Evolutionary conservation across 2,888 invertebrate species (phyloP).

Genomic region (Diarsia brunnea): DNA sequence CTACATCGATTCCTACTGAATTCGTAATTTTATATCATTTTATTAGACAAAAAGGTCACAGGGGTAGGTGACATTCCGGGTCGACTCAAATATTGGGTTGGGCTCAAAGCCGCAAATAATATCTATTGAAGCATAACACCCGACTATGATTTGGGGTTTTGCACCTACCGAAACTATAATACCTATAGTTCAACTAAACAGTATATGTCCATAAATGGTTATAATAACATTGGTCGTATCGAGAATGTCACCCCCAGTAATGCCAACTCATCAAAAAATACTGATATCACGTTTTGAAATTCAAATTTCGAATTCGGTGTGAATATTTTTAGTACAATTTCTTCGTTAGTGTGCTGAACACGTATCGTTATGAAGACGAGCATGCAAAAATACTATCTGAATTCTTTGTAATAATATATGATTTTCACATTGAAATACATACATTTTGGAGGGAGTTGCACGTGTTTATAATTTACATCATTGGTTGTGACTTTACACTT

Average conservation of each 20-base stretch:
- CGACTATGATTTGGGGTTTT: constrained; percentile 37
- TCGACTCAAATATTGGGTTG: constrained; percentile 36
- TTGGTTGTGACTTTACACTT: constrained; percentile 22
- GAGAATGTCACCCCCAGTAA: constrained; percentile 22
- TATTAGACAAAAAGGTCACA: constrained; percentile 41
- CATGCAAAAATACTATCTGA: constrained; percentile 56
- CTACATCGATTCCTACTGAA: constrained; percentile 25
- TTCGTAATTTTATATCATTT: constrained; percentile 27
- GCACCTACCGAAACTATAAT: constrained; percentile 2
- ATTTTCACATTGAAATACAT: constrained; percentile 51
- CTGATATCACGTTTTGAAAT: constrained; percentile 36
- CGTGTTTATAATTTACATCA: constrained; percentile 38
- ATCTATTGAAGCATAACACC: constrained; percentile 25
- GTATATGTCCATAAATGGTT: neutral
- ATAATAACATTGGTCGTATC: constrained; percentile 13
- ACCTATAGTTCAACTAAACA: constrained; percentile 4
- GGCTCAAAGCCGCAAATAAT: constrained; percentile 50
- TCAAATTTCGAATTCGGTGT: constrained; percentile 43
- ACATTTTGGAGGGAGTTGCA: constrained; percentile 26
- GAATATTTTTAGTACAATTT: constrained; percentile 47
- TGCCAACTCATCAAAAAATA: constrained; percentile 32
- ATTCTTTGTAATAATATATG: constrained; percentile 39
- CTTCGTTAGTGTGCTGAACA: constrained; percentile 40
- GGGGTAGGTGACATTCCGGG: constrained; percentile 21
- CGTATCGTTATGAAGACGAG: constrained; percentile 47